These are phyloP conservation scores for Drosophila chauvacae DNA, from an alignment of 1,140 invertebrate genomes.

Conservation along the genomic window DNA sequence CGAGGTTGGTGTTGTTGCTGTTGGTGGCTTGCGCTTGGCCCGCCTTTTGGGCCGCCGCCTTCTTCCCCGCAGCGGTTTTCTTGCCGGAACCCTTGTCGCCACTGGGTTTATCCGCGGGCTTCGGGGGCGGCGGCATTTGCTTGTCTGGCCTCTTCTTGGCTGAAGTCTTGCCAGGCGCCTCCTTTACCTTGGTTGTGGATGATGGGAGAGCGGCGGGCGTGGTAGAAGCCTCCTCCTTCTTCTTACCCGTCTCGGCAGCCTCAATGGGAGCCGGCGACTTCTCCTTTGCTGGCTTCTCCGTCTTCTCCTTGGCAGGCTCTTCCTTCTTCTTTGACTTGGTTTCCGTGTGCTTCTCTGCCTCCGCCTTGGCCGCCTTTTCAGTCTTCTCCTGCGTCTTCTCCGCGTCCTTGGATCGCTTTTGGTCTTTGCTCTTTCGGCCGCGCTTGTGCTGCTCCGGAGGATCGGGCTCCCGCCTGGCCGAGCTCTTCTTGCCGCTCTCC, in stretches of 20 bases:
- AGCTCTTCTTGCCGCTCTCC: constrained; percentile 37
- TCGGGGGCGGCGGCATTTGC: constrained; percentile 72
- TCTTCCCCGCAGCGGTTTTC: constrained; percentile 64
- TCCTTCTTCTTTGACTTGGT: constrained; percentile 58
- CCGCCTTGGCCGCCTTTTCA: constrained; percentile 49
- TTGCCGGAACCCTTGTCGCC: constrained; percentile 59
- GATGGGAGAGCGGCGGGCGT: not conserved
- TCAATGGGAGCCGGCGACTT: constrained; percentile 5
- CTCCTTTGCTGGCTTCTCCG: constrained; percentile 17
- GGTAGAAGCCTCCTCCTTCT: constrained; percentile 4
- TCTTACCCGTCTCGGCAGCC: constrained; percentile 11
- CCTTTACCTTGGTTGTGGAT: constrained; percentile 37
- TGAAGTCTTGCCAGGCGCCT: constrained; percentile 28
- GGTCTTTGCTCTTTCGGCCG: constrained; percentile 60
- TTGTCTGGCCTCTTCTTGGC: constrained; percentile 65
- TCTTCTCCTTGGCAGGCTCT: constrained; percentile 16
- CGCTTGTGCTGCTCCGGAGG: constrained; percentile 54
- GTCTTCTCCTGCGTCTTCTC: constrained; percentile 16
- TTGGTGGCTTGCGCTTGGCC: constrained; percentile 57
- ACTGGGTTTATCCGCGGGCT: constrained; percentile 55
- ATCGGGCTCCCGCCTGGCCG: constrained; percentile 37
- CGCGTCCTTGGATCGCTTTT: constrained; percentile 50
- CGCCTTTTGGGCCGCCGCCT: constrained; percentile 56
- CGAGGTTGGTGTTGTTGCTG: constrained; percentile 87
- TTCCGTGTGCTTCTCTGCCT: constrained; percentile 38